A percentile compares a stretch with the other conserved stretches of the same genome.
These are phyloP conservation scores for Selenia dentaria DNA, from an alignment of 2,888 invertebrate genomes.

Conservation along the genomic window DNA sequence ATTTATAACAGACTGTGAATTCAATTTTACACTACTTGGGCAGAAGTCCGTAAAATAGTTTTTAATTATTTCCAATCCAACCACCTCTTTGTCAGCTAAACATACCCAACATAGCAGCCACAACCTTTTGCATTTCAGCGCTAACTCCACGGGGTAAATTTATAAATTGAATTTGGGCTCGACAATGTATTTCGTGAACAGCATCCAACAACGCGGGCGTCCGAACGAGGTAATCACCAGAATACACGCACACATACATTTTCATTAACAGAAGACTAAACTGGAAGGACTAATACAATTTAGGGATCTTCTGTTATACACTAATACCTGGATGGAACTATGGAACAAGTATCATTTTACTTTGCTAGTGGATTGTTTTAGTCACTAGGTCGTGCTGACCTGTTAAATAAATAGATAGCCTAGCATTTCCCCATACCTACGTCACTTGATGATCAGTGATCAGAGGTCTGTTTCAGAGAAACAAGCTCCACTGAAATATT, in stretches of 20 bases:
- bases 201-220: neutral
- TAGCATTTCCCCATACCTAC: no score
- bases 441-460: no score
- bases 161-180: neutral
- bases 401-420: no score
- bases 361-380: no score
- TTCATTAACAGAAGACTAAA: conserved; percentile 3
- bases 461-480: no score
- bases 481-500: no score
- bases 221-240: neutral
- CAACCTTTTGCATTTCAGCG: no score
- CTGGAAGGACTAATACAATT: conserved; percentile 2
- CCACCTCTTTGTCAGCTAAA: neutral
- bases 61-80: neutral
- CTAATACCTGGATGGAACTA: neutral
- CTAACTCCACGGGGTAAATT: neutral
- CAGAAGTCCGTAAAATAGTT: no score
- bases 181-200: neutral
- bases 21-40: no score
- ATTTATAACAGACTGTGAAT: no score
- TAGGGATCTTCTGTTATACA: neutral
- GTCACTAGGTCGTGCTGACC: no score
- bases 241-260: conserved; percentile 8
- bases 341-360: no score
- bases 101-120: neutral